Evolutionary conservation across 1,140 invertebrate species (phyloP).

Genomic region (Doryteuthis pealeii): DNA sequence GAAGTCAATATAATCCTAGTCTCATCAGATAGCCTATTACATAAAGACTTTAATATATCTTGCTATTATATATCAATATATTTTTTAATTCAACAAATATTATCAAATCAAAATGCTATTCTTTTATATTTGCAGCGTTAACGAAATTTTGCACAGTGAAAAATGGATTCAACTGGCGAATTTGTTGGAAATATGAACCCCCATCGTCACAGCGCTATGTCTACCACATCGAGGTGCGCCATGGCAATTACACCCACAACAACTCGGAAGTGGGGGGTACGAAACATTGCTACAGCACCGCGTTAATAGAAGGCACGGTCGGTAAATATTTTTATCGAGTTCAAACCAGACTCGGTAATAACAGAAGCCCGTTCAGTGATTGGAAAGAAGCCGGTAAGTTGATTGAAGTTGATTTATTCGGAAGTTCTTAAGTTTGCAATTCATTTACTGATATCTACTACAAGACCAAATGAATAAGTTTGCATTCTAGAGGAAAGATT

Average conservation of each 20-base stretch:
- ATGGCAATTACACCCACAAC: constrained; percentile 21
- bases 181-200: constrained; percentile 28
- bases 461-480: not conserved
- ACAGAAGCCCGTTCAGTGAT: constrained; percentile 20
- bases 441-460: not conserved
- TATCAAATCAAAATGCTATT: too few relatives aligned
- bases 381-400: constrained; percentile 2
- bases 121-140: too few relatives aligned
- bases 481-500: not conserved
- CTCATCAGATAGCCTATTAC: too few relatives aligned
- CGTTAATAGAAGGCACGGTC: not conserved
- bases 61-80: too few relatives aligned
- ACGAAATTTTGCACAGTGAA: too few relatives aligned
- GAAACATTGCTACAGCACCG: not conserved
- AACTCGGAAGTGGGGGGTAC: constrained; percentile 15
- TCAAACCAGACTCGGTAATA: constrained; percentile 24
- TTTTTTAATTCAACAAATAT: too few relatives aligned
- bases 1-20: too few relatives aligned
- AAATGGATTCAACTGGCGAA: not conserved
- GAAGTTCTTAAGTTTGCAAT: not conserved
- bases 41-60: too few relatives aligned
- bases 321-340: constrained; percentile 10
- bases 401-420: not conserved
- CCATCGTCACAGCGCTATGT: constrained; percentile 20
- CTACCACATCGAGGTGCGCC: constrained; percentile 24